Percentiles rank a stretch among this genome's conserved stretches.
Conservation (phyloP, 37 sponge, comb jelly and placozoan species). For the Agelas oroides region DNA sequence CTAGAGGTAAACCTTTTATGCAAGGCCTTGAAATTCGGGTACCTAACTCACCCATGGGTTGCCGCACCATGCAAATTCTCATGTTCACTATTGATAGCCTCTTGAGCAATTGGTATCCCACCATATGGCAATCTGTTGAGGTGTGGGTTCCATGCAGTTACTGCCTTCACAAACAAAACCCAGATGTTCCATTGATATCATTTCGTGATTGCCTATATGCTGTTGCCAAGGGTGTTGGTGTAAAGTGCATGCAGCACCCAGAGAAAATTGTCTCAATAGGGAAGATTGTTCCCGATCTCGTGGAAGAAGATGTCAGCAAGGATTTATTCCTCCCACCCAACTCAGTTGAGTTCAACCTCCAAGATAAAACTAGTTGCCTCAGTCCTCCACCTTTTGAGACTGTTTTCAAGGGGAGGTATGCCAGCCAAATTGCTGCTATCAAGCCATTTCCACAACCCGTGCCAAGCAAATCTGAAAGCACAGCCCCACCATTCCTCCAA, state of each 20-base stretch:
- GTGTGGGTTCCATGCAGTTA: constrained; percentile 60
- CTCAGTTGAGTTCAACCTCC: constrained; percentile 29
- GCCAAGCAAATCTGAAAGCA: not conserved
- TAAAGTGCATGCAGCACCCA: constrained; percentile 43
- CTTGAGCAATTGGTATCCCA: constrained; percentile 77
- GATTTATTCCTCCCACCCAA: constrained; percentile 53
- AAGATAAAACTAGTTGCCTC: constrained; percentile 60
- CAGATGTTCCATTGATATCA: constrained; percentile 29
- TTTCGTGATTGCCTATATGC: constrained; percentile 43
- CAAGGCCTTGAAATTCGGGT: constrained; percentile 59
- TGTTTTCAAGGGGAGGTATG: constrained; percentile 53
- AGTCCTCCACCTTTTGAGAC: constrained; percentile 49
- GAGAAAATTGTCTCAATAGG: constrained; percentile 42
- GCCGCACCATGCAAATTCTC: constrained; percentile 46
- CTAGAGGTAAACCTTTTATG: not conserved
- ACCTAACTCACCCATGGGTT: constrained; percentile 48
- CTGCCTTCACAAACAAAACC: constrained; percentile 15
- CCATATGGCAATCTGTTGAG: constrained; percentile 48
- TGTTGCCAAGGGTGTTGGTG: constrained; percentile 33
- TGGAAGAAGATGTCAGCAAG: constrained; percentile 27
- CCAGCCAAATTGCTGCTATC: constrained; percentile 30
- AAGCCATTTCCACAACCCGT: constrained; percentile 55
- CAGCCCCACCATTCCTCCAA: constrained; percentile 14
- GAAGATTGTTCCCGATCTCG: constrained; percentile 53
- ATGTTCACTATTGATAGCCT: constrained; percentile 51